Evolutionary conservation across 2,888 invertebrate species (phyloP), one percentile per base, ranked within the genome.

Genomic region (Nomada ferruginata): DNA sequence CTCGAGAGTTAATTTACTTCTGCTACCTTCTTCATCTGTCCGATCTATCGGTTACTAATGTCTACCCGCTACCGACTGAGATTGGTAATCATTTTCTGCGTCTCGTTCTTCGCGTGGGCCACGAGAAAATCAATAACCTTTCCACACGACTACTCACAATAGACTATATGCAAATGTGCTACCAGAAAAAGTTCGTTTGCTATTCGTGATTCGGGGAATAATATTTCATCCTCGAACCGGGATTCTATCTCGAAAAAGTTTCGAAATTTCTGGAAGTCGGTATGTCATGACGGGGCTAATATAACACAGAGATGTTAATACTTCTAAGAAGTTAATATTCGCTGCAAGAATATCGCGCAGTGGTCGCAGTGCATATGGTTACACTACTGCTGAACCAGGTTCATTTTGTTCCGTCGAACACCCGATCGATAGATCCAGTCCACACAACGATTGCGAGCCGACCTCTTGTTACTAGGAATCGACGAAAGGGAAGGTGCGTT

Each of bases 41-140:
- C 80, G 84, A 90, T 89, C 87, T 87, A 90, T 89, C 84, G 87
- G 83, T 89, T 87, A 85, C 89, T 87, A 88, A 89, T 90, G 85
- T 85, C 85, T 81, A 66, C 64, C 80, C 81, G 76, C 79, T 82
- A 83, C 84, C 84, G 84, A 64, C 79, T 76, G 68, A 76, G 83
- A 86, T 85, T 80, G 84, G 86, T 89, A 88, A 91, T 91, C 88
- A 89, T 86, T 90, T 89, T 85, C 87, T 73, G 82, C 2, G 83
- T 81, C 76, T 83, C 85, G 85, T 85, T 84, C 83, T 73, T 61
- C 66, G 53, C 23, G 78, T 69, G 47, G 60, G 63, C 66, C 70
- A 72, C 70, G 64, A 68, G 75, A 76, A 66, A 79, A 82, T 77
- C 72, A 79, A 79, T 78, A 79, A 79, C 69, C 71, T 77, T 64